phyloP scores from a whole-genome alignment of 92 coral and sea anemone genomes.

The Porites rus region DNA sequence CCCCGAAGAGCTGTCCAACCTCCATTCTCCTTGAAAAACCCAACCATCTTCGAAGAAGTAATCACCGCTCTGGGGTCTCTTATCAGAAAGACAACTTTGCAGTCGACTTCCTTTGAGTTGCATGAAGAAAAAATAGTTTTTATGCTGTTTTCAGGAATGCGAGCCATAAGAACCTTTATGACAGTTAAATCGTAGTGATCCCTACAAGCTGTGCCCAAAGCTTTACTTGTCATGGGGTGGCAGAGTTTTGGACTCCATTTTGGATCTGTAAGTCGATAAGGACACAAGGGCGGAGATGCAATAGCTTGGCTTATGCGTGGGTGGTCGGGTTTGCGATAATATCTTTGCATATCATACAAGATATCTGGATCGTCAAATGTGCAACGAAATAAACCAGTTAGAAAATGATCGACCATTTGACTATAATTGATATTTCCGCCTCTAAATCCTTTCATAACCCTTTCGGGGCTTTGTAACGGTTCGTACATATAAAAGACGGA shows the following conservation, averaged over 20 bases:
- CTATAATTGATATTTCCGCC: neutral
- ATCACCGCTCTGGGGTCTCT: constrained; percentile 52
- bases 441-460: neutral
- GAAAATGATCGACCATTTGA: constrained; percentile 3
- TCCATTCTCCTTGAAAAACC: constrained; percentile 1
- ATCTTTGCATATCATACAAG: neutral
- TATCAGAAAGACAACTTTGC: constrained; percentile 37
- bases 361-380: constrained; percentile 2
- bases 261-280: constrained; percentile 35
- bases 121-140: constrained; percentile 24
- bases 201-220: constrained; percentile 17
- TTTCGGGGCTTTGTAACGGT: constrained; percentile 31
- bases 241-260: constrained; percentile 44
- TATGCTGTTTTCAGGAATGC: constrained; percentile 38
- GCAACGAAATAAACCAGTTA: constrained; percentile 25
- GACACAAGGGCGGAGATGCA: constrained; percentile 47
- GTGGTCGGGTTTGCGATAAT: constrained; percentile 5
- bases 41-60: constrained; percentile 16
- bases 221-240: constrained; percentile 37
- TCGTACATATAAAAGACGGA: constrained; percentile 40
- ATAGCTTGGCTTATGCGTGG: constrained; percentile 15
- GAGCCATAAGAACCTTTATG: constrained; percentile 44
- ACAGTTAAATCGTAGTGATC: constrained; percentile 34
- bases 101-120: constrained; percentile 17
- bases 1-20: neutral